Percentiles rank a stretch among this genome's conserved stretches.
phyloP scores from a whole-genome alignment of 2,113 vertebrate genomes.

The Lontra canadensis region DNA sequence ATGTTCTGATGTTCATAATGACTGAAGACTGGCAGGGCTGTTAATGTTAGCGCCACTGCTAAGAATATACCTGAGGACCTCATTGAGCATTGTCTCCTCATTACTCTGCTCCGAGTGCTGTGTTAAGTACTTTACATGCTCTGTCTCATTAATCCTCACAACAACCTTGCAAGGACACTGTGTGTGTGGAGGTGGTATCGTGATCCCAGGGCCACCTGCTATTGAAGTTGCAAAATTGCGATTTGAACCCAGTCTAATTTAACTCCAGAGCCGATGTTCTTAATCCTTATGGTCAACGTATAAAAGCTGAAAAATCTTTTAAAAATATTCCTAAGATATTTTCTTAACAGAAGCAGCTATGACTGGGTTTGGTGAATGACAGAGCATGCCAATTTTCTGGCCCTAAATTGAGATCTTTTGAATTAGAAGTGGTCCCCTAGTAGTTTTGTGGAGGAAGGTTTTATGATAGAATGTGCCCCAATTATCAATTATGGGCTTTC shows the following conservation, averaged over 20 bases:
- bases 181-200: neutral
- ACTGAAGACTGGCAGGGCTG: neutral
- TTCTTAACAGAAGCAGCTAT: neutral
- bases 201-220: neutral
- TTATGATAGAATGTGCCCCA: neutral
- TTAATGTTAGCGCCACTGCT: neutral
- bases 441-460: neutral
- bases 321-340: neutral
- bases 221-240: neutral
- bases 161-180: neutral
- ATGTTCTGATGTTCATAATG: neutral
- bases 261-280: neutral
- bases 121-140: neutral
- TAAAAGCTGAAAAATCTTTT: neutral
- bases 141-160: neutral
- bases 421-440: neutral
- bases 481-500: neutral
- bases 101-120: neutral
- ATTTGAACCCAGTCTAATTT: neutral
- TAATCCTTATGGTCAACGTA: constrained; percentile 7
- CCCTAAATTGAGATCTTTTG: neutral
- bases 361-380: neutral
- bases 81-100: neutral
- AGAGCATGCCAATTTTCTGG: neutral
- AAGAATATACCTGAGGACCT: neutral